Conservation (phyloP, 2,888 invertebrate genomes). For the Dasypogon diadema region DNA sequence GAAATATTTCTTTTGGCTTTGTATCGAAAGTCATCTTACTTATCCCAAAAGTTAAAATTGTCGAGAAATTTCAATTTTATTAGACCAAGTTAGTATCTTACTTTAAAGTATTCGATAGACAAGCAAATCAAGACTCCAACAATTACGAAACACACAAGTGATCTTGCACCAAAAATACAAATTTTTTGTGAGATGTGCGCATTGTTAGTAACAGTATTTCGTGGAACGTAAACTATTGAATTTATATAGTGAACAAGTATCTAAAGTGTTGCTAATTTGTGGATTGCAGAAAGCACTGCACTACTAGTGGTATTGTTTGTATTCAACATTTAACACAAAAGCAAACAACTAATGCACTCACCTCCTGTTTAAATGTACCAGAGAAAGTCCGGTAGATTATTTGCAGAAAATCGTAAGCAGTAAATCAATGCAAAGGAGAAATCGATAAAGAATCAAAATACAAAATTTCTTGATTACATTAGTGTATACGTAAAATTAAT, state of each 20-base stretch:
- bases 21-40: too few species aligned
- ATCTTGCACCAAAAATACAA: neutral
- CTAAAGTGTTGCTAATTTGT: neutral
- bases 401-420: conserved; percentile 46
- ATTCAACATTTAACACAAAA: conserved; percentile 17
- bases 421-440: conserved; percentile 44
- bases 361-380: conserved; percentile 50
- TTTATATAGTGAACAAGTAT: neutral
- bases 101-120: too few species aligned
- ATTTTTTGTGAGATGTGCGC: conserved; percentile 27
- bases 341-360: conserved; percentile 50
- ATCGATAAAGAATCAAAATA: conserved; percentile 38
- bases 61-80: too few species aligned
- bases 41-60: too few species aligned
- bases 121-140: conserved; percentile 10
- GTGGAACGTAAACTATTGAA: too few species aligned
- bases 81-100: too few species aligned
- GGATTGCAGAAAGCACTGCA: conserved; percentile 1
- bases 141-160: neutral
- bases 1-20: too few species aligned
- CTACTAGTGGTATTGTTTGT: conserved; percentile 17
- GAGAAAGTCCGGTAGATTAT: conserved; percentile 46
- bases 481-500: neutral
- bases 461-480: conserved; percentile 48
- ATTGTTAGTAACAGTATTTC: conserved; percentile 38